Evolutionary conservation across 2,113 vertebrate genomes (phyloP).

Genomic region (Nothobranchius kuhntae): DNA sequence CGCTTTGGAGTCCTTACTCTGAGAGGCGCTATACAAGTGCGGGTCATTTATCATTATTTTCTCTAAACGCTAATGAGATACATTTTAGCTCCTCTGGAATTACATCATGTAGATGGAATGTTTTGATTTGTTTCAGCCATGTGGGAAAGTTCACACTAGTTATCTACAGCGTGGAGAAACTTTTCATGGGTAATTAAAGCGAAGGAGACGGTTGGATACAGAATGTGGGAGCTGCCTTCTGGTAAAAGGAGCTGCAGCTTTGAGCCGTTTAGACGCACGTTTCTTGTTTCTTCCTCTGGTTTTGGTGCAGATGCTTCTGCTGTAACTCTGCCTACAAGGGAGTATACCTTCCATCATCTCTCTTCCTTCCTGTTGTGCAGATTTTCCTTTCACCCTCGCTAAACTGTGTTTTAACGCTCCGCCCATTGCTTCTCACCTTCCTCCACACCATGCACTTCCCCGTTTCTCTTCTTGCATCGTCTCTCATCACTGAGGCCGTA

Average conservation of each 20-base stretch:
- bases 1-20: too few species aligned
- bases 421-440: not conserved
- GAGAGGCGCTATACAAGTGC: too few species aligned
- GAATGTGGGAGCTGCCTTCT: constrained; percentile 20
- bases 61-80: not conserved
- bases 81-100: not conserved
- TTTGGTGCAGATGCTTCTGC: constrained; percentile 2
- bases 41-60: too few species aligned
- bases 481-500: constrained; percentile 16
- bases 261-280: constrained; percentile 37
- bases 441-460: not conserved
- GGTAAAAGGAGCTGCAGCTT: constrained; percentile 16
- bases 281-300: constrained; percentile 10
- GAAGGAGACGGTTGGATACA: constrained; percentile 7
- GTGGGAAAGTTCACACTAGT: too few species aligned
- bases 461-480: not conserved
- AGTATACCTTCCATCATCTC: constrained; percentile 44
- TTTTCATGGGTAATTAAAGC: constrained; percentile 62
- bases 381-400: not conserved
- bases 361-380: constrained; percentile 41
- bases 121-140: not conserved
- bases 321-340: constrained; percentile 57
- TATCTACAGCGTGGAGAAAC: constrained; percentile 12
- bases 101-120: not conserved
- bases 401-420: constrained; percentile 14